Evolutionary conservation across 2,113 vertebrate genomes (phyloP).

Genomic region (Raja brachyura): DNA sequence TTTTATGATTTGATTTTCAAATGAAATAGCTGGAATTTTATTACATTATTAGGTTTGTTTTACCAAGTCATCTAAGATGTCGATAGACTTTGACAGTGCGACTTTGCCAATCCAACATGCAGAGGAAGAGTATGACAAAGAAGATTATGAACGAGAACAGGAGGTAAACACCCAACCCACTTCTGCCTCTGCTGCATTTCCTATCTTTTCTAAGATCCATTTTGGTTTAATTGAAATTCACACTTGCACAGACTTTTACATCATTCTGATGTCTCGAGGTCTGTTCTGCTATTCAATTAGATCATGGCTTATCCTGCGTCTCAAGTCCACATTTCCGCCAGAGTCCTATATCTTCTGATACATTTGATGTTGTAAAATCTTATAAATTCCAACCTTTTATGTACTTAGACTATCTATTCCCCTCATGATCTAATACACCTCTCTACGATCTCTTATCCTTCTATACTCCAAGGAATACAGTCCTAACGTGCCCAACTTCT

Average conservation of each 20-base stretch:
- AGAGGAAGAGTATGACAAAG: slow-evolving; percentile 64
- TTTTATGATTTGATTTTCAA: background rate
- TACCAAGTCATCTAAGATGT: slow-evolving; percentile 52
- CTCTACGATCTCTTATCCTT: too few species aligned
- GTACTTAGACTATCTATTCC: too few species aligned
- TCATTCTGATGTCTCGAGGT: background rate
- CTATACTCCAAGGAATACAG: too few species aligned
- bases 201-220: background rate
- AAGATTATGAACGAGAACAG: slow-evolving; percentile 68
- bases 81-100: slow-evolving; percentile 64
- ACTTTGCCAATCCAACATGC: slow-evolving; percentile 61
- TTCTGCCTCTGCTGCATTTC: background rate
- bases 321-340: too few species aligned
- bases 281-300: too few species aligned
- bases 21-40: background rate
- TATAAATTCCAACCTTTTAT: too few species aligned
- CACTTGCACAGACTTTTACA: background rate
- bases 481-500: too few species aligned
- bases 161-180: slow-evolving; percentile 52
- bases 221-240: background rate
- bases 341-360: too few species aligned
- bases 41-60: slow-evolving; percentile 36
- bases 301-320: too few species aligned
- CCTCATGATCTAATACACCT: too few species aligned
- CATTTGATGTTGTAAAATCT: too few species aligned